Percentiles rank a stretch among this genome's conserved stretches.
These are phyloP conservation scores for Microtus oregoni DNA, from an alignment of 2,113 vertebrate species.

Conservation along the genomic window DNA sequence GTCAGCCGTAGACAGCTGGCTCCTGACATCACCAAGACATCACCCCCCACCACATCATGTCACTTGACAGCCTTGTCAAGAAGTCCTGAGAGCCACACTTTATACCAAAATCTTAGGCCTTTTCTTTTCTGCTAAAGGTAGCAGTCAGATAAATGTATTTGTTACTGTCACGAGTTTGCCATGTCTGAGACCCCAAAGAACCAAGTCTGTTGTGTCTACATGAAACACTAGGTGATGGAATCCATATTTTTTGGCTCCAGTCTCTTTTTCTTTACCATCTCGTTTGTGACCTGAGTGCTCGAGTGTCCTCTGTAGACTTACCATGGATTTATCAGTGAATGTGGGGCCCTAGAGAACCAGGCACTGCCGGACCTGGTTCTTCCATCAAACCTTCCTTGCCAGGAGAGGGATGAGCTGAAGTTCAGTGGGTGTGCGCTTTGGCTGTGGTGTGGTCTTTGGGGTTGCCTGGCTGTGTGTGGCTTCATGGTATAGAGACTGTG, in stretches of 20 bases:
- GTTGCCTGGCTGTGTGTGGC: neutral
- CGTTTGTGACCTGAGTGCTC: neutral
- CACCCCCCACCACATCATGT: neutral
- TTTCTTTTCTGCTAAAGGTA: too few species aligned
- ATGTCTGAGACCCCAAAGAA: neutral
- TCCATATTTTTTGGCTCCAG: neutral
- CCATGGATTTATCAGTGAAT: neutral
- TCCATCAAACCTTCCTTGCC: accelerated
- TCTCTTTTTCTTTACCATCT: neutral
- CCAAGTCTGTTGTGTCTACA: neutral
- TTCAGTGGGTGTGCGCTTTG: neutral
- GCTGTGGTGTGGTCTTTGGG: neutral
- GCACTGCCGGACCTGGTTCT: neutral
- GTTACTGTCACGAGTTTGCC: neutral
- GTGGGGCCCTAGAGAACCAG: neutral
- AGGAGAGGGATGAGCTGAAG: accelerated
- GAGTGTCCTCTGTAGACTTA: neutral
- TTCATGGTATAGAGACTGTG: accelerated
- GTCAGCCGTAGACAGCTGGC: accelerated
- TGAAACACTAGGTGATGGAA: neutral
- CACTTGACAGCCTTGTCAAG: neutral
- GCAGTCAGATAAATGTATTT: neutral
- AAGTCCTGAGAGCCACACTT: neutral
- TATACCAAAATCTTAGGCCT: neutral
- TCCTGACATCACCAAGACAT: neutral